Evolutionary conservation across 2,113 vertebrate genomes (phyloP), one percentile per base, ranked within the genome.

Genomic region (Paraplagusia blochii): DNA sequence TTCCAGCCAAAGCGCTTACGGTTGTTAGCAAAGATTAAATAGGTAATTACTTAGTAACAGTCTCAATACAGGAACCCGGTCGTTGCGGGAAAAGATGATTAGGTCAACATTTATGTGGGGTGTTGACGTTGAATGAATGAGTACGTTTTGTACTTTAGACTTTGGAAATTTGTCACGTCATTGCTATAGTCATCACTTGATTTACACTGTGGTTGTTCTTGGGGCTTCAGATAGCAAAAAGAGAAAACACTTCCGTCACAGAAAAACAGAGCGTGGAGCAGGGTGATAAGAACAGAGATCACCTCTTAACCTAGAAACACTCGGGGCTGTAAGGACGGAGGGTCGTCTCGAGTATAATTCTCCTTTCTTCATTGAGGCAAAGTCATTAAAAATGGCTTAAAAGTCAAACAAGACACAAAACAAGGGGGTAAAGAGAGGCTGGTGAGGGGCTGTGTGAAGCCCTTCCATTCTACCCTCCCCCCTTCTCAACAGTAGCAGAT

Each of bases 401-500:
- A 82, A 76, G 77, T 80, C 74, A 63, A 72, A 53, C 44, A 57
- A 58, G 29, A 65, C 66, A 78, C 74, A 62, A 11, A 45, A 56
- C 71, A 53, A n/a, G 67, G 65, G 29, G 39, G 19, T 62, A 72
- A 36, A 55, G 66, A 63, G 35, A 56, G 68, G 76, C 76, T 75
- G 74, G 69, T 17, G 36, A 77, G 52, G 74, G 66, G 66, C 70
- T 70, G 64, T 44, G 58, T 69, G 64, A 75, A 78, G 71, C 81
- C 61, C 74, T 80, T 51, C 54, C 65, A 61, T 76, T 67, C 77
- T 74, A 81, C 87, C 85, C 84, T 77, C 80, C 86, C 83, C 74
- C 73, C 73, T 71, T 73, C 75, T 69, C 72, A 84, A 83, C 84
- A 86, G 78, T 71, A 84, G 84, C 82, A 72, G 83, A 87, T 84